Base-by-base conservation (phyloP, 2,797 vertebrate species). In the Anableps anableps region DNA sequence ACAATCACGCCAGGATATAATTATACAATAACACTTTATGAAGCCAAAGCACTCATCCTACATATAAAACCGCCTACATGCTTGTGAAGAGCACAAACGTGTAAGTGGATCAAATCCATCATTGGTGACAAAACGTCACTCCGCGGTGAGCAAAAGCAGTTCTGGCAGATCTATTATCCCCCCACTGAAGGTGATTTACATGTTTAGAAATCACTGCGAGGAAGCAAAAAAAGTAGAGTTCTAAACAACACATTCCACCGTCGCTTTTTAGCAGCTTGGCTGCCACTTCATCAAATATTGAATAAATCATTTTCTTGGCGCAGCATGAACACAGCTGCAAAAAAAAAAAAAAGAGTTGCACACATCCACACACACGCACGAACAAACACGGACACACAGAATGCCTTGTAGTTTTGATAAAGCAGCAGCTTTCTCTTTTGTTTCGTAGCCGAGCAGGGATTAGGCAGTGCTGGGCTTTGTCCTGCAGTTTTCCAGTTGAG, bases 381-480 rank as follows among this genome's bases (percentile, higher is more conserved):
- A 84, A 86, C 85, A 86, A 76, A 91, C 90, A 83, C 80, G 58
- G 79, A 94, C 92, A 93, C 91, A 92, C 92, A 94, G 90, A 94
- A 91, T 86, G 91, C 91, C 93, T 94, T 94, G 94, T 93, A 94
- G 93, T 94, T 95, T 92, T 90, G 92, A 95, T 95, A 94, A 94
- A 94, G 94, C 91, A 92, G 94, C 93, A 93, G 93, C 93, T 93
- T 95, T 93, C 94, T 91, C 94, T 95, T 96, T 95, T 95, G 94
- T 95, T 94, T 95, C 92, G 93, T 89, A 92, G 92, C 89, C 87
- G 91, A 92, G 92, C 91, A 93, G 93, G 95, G 95, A 96, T 96
- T 96, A 95, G 93, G 93, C 90, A 93, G 93, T 90, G 92, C 91
- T 81, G 89, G 88, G 93, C 95, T 95, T 96, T 96, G 95, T 95